These are phyloP conservation scores for Cranoglanis bouderius DNA, from an alignment of 2,113 vertebrate species.

Conservation along the genomic window DNA sequence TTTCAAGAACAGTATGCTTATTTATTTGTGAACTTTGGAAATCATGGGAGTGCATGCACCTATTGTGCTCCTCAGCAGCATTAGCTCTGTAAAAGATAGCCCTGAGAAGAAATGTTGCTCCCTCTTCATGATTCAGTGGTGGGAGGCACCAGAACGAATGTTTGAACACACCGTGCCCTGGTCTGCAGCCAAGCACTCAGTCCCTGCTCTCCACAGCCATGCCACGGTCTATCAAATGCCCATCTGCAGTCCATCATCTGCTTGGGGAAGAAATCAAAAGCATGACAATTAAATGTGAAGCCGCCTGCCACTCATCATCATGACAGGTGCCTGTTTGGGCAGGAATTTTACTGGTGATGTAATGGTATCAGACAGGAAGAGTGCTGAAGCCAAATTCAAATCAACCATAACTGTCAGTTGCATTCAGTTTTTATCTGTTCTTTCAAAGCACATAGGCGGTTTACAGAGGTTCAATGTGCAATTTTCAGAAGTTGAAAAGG, in stretches of 20 bases:
- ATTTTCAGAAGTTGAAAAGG: not conserved
- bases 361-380: slow-evolving; percentile 37
- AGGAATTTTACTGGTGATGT: slow-evolving; percentile 14
- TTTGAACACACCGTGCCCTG: slow-evolving; percentile 32
- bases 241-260: slow-evolving; percentile 39
- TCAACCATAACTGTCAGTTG: slow-evolving; percentile 19
- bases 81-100: slow-evolving; percentile 67
- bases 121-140: slow-evolving; percentile 56
- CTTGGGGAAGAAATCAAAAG: slow-evolving; percentile 25
- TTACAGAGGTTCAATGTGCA: slow-evolving; percentile 8
- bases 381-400: slow-evolving; percentile 34
- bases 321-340: not conserved
- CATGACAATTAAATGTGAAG: slow-evolving; percentile 48
- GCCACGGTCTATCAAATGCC: slow-evolving; percentile 61
- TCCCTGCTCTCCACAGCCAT: slow-evolving; percentile 61
- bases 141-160: slow-evolving; percentile 57
- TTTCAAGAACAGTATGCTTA: slow-evolving; percentile 11
- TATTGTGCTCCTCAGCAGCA: slow-evolving; percentile 53
- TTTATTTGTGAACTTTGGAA: not conserved
- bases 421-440: slow-evolving; percentile 10
- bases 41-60: slow-evolving; percentile 53
- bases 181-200: slow-evolving; percentile 57
- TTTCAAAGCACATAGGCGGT: slow-evolving; percentile 22
- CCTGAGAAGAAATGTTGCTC: slow-evolving; percentile 65
- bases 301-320: slow-evolving; percentile 25